Evolutionary conservation across 2,888 invertebrate species (phyloP).

Genomic region (Torymus tubicola): DNA sequence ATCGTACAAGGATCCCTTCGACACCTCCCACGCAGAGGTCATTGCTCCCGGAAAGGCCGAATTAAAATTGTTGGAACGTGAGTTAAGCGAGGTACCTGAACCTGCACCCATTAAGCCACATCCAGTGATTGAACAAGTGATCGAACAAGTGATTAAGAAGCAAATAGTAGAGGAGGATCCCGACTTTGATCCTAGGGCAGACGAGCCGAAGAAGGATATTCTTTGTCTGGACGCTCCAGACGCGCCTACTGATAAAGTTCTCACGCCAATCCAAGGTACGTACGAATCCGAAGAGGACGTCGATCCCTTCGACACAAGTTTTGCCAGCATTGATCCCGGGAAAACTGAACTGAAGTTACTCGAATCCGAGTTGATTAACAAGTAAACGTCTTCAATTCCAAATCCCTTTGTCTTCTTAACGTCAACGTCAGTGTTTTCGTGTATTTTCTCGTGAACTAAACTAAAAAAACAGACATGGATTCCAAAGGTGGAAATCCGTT

Average conservation of each 20-base stretch:
- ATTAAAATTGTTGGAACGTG: slow-evolving; percentile 86
- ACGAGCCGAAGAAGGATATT: slow-evolving; percentile 72
- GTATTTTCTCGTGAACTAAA: slow-evolving; percentile 18
- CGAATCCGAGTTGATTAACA: slow-evolving; percentile 84
- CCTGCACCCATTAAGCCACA: slow-evolving; percentile 67
- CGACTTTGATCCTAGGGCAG: slow-evolving; percentile 79
- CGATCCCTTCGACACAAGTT: slow-evolving; percentile 92
- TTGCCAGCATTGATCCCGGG: slow-evolving; percentile 86
- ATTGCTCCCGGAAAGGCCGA: slow-evolving; percentile 88
- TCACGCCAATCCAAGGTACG: slow-evolving; percentile 73
- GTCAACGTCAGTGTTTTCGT: background rate
- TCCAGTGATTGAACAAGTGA: slow-evolving; percentile 60
- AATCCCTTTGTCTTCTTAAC: too few relatives aligned
- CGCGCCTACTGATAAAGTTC: slow-evolving; percentile 75
- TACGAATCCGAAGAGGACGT: slow-evolving; percentile 76
- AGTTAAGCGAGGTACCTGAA: slow-evolving; percentile 81
- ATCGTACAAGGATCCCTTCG: slow-evolving; percentile 86
- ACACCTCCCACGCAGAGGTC: slow-evolving; percentile 89
- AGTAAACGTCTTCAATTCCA: slow-evolving; percentile 60
- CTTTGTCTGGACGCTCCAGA: slow-evolving; percentile 78
- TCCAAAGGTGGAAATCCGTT: slow-evolving; percentile 86
- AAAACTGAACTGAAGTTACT: slow-evolving; percentile 86
- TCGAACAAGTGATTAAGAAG: slow-evolving; percentile 58
- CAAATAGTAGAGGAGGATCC: slow-evolving; percentile 63
- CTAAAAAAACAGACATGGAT: slow-evolving; percentile 76